Percentiles rank a stretch among this genome's conserved stretches.
Evolutionary conservation across 2,888 invertebrate genomes (phyloP).

Genomic region (Deroplatys truncata): DNA sequence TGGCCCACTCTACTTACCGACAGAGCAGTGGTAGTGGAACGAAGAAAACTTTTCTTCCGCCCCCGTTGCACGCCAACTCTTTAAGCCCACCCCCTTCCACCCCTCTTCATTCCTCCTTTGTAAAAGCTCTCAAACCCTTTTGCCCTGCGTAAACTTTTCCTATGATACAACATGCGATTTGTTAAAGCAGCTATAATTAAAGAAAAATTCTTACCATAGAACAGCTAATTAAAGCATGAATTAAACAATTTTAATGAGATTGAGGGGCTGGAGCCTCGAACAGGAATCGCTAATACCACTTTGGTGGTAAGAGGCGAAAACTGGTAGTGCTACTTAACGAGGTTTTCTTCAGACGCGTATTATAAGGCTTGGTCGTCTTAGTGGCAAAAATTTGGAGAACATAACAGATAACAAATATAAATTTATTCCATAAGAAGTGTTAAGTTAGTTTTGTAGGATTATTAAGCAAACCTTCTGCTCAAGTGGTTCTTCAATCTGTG

Average conservation of each 20-base stretch:
- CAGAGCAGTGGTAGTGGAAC: not conserved
- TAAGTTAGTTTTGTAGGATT: too few relatives aligned
- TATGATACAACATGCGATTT: constrained; percentile 17
- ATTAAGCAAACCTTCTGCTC: too few relatives aligned
- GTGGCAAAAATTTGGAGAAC: too few relatives aligned
- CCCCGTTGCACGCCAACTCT: not conserved
- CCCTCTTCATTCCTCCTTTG: not conserved
- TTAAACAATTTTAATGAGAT: constrained; percentile 22
- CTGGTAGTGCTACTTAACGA: not conserved
- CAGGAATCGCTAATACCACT: not conserved
- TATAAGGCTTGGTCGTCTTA: too few relatives aligned
- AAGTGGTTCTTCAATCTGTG: too few relatives aligned
- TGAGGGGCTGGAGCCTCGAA: not conserved
- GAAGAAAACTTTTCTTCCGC: not conserved
- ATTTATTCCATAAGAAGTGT: too few relatives aligned
- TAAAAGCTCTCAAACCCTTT: not conserved
- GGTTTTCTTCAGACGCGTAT: too few relatives aligned
- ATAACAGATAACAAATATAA: too few relatives aligned
- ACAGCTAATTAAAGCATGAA: constrained; percentile 23
- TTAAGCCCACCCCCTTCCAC: not conserved
- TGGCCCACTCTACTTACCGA: not conserved
- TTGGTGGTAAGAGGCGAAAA: not conserved
- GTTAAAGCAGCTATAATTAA: constrained; percentile 24
- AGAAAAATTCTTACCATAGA: constrained; percentile 15
- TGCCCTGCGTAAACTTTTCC: constrained; percentile 4